phyloP scores from a whole-genome alignment of 2,888 invertebrate species.

The Pachycephus smyrnensis region DNA sequence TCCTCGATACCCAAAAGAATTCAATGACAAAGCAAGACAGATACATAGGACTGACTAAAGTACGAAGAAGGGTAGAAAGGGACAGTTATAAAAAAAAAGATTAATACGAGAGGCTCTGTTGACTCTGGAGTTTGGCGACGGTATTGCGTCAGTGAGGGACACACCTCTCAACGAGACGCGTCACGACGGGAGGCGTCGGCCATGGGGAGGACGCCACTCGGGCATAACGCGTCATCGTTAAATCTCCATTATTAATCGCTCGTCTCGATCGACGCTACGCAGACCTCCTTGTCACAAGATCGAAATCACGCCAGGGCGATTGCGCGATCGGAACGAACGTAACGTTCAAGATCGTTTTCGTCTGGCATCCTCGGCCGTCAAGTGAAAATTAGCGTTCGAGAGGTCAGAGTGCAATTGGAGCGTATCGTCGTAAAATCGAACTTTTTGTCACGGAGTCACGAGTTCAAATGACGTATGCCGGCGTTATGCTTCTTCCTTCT shows the following conservation, averaged over 20 bases:
- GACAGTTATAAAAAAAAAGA: not conserved
- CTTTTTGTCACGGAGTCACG: not conserved
- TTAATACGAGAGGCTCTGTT: not conserved
- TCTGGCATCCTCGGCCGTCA: not conserved
- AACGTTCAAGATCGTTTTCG: not conserved
- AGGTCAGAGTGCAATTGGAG: conserved; percentile 5
- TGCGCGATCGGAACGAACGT: not conserved
- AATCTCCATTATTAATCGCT: not conserved
- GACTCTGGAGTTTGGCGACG: not conserved
- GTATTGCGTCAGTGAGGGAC: not conserved
- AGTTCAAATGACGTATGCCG: not conserved
- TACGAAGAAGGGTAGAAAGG: not conserved
- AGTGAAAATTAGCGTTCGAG: not conserved
- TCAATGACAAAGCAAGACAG: not conserved
- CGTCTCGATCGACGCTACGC: not conserved
- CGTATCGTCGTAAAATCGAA: conserved; percentile 4
- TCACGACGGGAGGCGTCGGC: not conserved
- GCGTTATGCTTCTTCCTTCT: not conserved
- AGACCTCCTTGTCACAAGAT: not conserved
- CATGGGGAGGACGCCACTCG: not conserved
- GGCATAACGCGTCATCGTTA: not conserved
- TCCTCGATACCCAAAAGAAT: not conserved
- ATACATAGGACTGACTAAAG: not conserved
- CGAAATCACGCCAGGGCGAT: not conserved
- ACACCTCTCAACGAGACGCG: conserved; percentile 4